These are phyloP conservation scores for Melangyna quadrimaculata DNA, from an alignment of 2,888 invertebrate species.

Conservation along the genomic window DNA sequence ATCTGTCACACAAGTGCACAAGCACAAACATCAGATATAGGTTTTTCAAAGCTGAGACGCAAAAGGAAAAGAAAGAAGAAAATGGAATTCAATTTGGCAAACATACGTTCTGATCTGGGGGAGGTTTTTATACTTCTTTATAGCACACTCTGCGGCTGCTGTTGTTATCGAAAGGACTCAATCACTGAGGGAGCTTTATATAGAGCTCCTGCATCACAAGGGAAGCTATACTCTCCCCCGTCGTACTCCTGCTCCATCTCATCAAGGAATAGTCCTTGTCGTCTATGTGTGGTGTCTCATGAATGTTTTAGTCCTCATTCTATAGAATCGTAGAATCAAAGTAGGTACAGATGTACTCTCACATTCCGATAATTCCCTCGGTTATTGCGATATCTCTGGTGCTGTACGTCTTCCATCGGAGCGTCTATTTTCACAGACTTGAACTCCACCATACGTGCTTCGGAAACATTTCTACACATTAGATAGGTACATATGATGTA, in stretches of 20 bases:
- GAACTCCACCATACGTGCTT: slow-evolving; percentile 7
- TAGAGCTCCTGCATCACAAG: neutral
- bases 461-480: slow-evolving; percentile 1
- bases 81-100: slow-evolving; percentile 71
- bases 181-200: slow-evolving; percentile 35
- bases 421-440: neutral
- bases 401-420: slow-evolving; percentile 13
- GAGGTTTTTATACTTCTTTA: slow-evolving; percentile 63
- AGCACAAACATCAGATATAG: slow-evolving; percentile 8
- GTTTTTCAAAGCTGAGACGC: slow-evolving; percentile 16
- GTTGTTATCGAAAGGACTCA: slow-evolving; percentile 71
- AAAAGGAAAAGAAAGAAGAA: slow-evolving; percentile 24
- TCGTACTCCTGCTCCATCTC: neutral
- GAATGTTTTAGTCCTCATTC: slow-evolving; percentile 52
- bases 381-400: slow-evolving; percentile 55
- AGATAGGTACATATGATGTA: neutral
- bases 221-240: neutral
- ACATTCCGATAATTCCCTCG: slow-evolving; percentile 60
- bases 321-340: neutral
- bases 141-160: slow-evolving; percentile 64
- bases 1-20: slow-evolving; percentile 53
- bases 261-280: neutral
- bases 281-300: slow-evolving; percentile 31
- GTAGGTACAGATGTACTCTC: slow-evolving; percentile 59
- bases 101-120: slow-evolving; percentile 64